Conservation (phyloP, 2,888 invertebrate genomes). For the Horisme vitalbata region DNA sequence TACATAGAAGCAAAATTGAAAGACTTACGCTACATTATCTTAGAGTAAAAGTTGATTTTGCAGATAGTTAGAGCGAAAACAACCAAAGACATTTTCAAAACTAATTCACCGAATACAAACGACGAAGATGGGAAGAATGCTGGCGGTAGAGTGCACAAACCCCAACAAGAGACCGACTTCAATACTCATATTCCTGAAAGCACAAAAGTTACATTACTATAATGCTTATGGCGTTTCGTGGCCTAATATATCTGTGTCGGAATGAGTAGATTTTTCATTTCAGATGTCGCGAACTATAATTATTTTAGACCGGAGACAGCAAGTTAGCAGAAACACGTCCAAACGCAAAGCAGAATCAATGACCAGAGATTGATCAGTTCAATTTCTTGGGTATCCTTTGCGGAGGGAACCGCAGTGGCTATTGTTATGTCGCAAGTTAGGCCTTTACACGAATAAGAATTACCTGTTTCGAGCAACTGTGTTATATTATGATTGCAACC, state of each 20-base stretch:
- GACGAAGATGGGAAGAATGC: constrained; percentile 47
- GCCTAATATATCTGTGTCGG: constrained; percentile 26
- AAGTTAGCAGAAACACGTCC: constrained; percentile 15
- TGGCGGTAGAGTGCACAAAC: constrained; percentile 59
- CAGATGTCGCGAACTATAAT: constrained; percentile 13
- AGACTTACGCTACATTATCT: constrained; percentile 66
- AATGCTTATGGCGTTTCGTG: constrained; percentile 19
- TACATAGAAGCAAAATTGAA: constrained; percentile 56
- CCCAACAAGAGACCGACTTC: constrained; percentile 64
- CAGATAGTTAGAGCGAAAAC: constrained; percentile 49
- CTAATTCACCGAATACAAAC: constrained; percentile 34
- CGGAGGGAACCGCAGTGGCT: too few species aligned
- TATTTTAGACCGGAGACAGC: constrained; percentile 15
- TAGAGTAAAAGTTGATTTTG: constrained; percentile 53
- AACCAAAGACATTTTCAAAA: constrained; percentile 43
- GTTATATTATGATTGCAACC: too few species aligned
- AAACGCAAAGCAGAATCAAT: constrained; percentile 19
- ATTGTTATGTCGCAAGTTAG: too few species aligned
- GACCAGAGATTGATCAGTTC: too few species aligned
- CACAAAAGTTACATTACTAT: constrained; percentile 57
- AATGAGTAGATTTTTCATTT: constrained; percentile 49
- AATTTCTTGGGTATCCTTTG: too few species aligned
- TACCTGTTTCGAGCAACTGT: too few species aligned
- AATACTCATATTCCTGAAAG: constrained; percentile 64
- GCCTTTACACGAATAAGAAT: too few species aligned